Conservation (phyloP, 2,113 vertebrate species). For the Turdus rufiventris region DNA sequence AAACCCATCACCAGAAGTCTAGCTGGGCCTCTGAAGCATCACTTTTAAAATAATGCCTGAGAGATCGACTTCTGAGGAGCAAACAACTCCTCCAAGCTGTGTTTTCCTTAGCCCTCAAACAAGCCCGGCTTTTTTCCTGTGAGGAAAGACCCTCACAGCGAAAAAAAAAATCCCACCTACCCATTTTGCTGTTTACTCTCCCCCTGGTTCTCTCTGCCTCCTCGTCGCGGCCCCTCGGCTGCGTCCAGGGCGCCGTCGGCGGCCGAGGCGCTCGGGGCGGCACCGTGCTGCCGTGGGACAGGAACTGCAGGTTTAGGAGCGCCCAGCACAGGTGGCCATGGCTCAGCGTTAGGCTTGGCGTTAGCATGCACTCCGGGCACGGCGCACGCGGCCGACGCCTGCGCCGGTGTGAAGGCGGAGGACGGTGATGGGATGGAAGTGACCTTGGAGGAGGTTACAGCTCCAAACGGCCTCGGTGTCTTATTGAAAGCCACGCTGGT, state of each 20-base stretch:
- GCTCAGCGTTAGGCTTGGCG: constrained; percentile 71
- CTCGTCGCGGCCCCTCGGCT: constrained; percentile 88
- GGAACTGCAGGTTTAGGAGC: constrained; percentile 82
- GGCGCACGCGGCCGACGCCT: constrained; percentile 47
- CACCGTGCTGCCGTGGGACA: constrained; percentile 84
- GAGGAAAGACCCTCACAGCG: constrained; percentile 51
- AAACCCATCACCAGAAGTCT: not conserved
- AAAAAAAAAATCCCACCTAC: constrained; percentile 79
- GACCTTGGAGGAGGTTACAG: constrained; percentile 77
- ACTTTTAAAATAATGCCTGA: not conserved
- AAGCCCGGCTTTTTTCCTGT: constrained; percentile 52
- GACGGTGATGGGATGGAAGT: constrained; percentile 91
- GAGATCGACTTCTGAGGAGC: not conserved
- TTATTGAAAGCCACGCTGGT: constrained; percentile 85
- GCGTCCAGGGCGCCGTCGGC: constrained; percentile 82
- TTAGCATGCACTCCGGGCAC: constrained; percentile 71
- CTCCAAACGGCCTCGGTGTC: constrained; percentile 84
- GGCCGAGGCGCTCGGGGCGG: constrained; percentile 78
- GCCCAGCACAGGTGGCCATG: constrained; percentile 43
- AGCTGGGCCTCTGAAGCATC: not conserved
- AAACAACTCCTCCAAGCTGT: not conserved
- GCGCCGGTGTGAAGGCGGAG: constrained; percentile 86
- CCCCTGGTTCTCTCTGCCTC: constrained; percentile 84
- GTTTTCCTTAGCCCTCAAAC: not conserved
- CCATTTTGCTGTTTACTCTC: constrained; percentile 89